phyloP scores from a whole-genome alignment of 2,888 invertebrate genomes.

The Tubulanus polymorphus region DNA sequence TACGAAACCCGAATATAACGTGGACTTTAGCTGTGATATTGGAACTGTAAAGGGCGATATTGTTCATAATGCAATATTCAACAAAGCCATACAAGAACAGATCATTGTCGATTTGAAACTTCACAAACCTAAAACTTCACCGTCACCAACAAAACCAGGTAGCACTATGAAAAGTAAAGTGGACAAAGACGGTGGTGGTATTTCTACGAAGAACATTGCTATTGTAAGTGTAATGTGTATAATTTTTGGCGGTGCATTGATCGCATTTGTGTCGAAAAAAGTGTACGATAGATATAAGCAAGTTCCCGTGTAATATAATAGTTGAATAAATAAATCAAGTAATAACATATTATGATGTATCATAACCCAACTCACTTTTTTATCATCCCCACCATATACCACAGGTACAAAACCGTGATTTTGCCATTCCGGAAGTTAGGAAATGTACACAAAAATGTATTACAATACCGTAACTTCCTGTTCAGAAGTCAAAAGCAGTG shows the following conservation, averaged over 20 bases:
- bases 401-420: too few relatives aligned
- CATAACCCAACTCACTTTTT: neutral
- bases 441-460: neutral
- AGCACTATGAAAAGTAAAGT: neutral
- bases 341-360: neutral
- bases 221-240: neutral
- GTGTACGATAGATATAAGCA: neutral
- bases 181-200: neutral
- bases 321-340: neutral
- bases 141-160: neutral
- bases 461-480: neutral
- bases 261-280: neutral
- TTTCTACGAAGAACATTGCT: neutral
- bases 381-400: too few relatives aligned
- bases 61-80: neutral
- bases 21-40: neutral
- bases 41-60: neutral
- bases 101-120: neutral
- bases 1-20: neutral
- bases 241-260: neutral
- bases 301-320: too few relatives aligned
- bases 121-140: neutral
- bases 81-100: neutral
- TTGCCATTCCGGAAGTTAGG: too few relatives aligned
- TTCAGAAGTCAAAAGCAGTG: neutral